Conservation (phyloP, 2,113 vertebrate species). For the Neodontobutis hainanensis region DNA sequence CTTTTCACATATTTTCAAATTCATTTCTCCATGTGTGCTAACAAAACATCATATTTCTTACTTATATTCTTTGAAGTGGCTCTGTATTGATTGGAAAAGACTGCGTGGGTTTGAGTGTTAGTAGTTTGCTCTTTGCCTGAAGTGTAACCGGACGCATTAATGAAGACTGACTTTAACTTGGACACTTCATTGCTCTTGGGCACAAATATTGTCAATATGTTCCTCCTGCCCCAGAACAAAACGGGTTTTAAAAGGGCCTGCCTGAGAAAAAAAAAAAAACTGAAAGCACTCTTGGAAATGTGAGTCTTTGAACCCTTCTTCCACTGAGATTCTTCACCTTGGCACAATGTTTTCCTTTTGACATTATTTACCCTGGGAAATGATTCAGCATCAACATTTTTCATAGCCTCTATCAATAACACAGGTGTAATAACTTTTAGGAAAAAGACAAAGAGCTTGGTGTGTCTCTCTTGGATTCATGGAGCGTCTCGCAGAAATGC, state of each 20-base stretch:
- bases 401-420: constrained; percentile 29
- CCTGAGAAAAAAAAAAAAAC: constrained; percentile 35
- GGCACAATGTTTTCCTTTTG: constrained; percentile 38
- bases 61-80: constrained; percentile 55
- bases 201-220: constrained; percentile 66
- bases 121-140: constrained; percentile 45
- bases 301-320: constrained; percentile 34
- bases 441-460: constrained; percentile 14
- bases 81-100: constrained; percentile 64
- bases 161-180: constrained; percentile 64
- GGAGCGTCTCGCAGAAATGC: constrained; percentile 31
- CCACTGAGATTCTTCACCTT: constrained; percentile 47
- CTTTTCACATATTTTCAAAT: too few species aligned
- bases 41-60: constrained; percentile 35
- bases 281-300: constrained; percentile 52
- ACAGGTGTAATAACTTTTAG: constrained; percentile 34
- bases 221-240: constrained; percentile 62
- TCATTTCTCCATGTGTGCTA: constrained; percentile 29
- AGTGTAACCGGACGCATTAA: constrained; percentile 73
- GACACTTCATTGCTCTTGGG: constrained; percentile 62
- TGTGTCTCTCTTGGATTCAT: constrained; percentile 16
- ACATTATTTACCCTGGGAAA: constrained; percentile 28
- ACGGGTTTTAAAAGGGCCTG: constrained; percentile 40
- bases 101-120: constrained; percentile 4
- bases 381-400: constrained; percentile 25